Evolutionary conservation across 2,888 invertebrate species (phyloP), one percentile per base, ranked within the genome.

Genomic region (Oxystoma pomonae): DNA sequence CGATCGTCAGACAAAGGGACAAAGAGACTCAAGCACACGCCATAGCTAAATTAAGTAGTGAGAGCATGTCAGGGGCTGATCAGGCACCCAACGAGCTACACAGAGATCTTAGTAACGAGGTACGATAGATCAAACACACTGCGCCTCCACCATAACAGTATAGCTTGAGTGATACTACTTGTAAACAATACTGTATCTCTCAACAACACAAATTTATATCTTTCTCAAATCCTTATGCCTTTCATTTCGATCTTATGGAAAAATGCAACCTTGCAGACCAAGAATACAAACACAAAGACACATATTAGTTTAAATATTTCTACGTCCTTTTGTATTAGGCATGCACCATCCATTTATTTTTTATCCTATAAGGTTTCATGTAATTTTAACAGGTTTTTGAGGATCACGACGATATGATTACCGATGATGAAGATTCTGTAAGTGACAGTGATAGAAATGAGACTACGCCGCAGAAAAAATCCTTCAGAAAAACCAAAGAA

Each of bases 1-100:
- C 95, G 0, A 95, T 96, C 67, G 94, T 96, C 0, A 81, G 88
- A 58, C 92, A 93, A 75, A 80, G 88, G 5, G 94, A 95, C 72
- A 88, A 89, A 66, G 93, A 93, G 76, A 89, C 88, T 55, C 91
- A 92, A 65, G 94, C 93, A 0, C 89, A 90, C 9, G 94, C 93
- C 52, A 87, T 94, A 59, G 94, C 94, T 3, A 89, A 94, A 74
- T 82, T 94, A n/a, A 91, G 90, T 60, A 87, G 89, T 17, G 92
- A 91, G 74, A 89, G 89, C 64, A 88, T 78, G 74, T 87, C 79
- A 61, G 84, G 76, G 1, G 35, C 35, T 7, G 82, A 81, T 35
- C 78, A 78, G 66, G 73, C 73, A 12, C 79, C 80, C 7, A 74
- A 76, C 5, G 77, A 76, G 64, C 76, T 82, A 3, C 80, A 76